Percentiles rank a stretch among this genome's conserved stretches.
These are phyloP conservation scores for Rhinopomastus cyanomelas DNA, from an alignment of 2,113 vertebrate species.

Conservation along the genomic window DNA sequence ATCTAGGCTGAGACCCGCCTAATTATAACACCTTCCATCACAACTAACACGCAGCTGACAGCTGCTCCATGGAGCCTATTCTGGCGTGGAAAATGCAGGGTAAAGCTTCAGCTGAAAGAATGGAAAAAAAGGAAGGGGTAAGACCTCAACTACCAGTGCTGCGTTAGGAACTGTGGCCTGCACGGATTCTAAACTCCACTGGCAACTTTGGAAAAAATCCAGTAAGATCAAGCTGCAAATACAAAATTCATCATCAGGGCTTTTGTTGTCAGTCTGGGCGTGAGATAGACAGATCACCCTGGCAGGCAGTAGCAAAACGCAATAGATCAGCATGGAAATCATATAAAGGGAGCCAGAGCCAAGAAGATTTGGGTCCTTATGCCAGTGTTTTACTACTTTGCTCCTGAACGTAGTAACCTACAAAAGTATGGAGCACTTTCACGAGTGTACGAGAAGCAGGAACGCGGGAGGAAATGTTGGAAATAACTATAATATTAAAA, in stretches of 20 bases:
- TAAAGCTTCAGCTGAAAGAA: background rate
- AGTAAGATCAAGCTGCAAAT: background rate
- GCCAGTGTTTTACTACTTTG: background rate
- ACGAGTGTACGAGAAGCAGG: background rate
- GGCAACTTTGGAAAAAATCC: background rate
- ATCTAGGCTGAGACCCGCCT: constrained; percentile 19
- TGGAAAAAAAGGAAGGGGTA: background rate
- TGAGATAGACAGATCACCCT: background rate
- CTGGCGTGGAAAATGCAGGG: background rate
- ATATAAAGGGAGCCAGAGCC: background rate
- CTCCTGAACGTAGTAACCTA: background rate
- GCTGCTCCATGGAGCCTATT: background rate
- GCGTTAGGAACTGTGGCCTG: background rate
- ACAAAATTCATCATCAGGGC: background rate
- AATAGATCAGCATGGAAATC: background rate
- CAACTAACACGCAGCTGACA: constrained; percentile 36
- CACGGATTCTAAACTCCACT: background rate
- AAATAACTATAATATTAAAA: background rate
- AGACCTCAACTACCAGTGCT: background rate
- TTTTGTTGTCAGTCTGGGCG: background rate
- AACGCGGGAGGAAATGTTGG: background rate
- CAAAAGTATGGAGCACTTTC: background rate
- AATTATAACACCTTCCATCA: constrained; percentile 41
- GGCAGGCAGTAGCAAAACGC: background rate
- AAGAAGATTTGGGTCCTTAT: background rate